Base-by-base conservation (phyloP, 2,113 vertebrate species). In the Gymnobelideus leadbeateri region DNA sequence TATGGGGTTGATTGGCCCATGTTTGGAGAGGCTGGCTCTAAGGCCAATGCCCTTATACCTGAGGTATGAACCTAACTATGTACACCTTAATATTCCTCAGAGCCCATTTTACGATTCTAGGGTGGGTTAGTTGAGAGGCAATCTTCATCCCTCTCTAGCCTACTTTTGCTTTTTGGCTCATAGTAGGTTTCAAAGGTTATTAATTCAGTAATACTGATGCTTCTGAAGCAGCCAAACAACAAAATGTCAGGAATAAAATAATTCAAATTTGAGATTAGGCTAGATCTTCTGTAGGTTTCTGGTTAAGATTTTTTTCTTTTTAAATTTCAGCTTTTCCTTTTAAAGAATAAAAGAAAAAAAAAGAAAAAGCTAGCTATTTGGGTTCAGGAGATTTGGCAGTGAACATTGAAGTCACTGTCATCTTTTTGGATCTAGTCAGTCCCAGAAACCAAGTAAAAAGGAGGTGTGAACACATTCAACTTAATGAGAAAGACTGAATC, bases 231-330 rank as follows among this genome's bases (percentile, higher is more conserved):
- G 7, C 92, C 90, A 91, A 91, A 93, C 91, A 77, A 95, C 28
- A 61, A 51, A 49, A 89, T 57, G 93, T 97, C 90, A 94, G 92
- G 94, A 92, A 95, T 68, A 31, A 93, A 94, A 55, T 95, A 47
- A 1, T 91, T 11, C 19, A 94, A 53, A 57, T 53, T 95, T 93
- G 52, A 93, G 91, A 49, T 92, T 21, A 89, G 8, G 68, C 90
- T 28, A 28, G 92, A 28, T 84, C 61, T n/a, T 8, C 31, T 94
- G 91, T 51, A 11, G 51, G 51, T 51, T 25, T 68, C 9, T 95
- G 94, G 89, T 50, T 47, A 93, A 51, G 47, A 94, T 94, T 91
- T 61, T 61, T 61, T 37, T 14, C 31, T 61, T n/a, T n/a, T 52
- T 1, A 26, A 49, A 95, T 91, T 92, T 24, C 90, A 37, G 31